Evolutionary conservation across 2,888 invertebrate genomes (phyloP), one percentile per base, ranked within the genome.

Genomic region (Rotaria sp.): DNA sequence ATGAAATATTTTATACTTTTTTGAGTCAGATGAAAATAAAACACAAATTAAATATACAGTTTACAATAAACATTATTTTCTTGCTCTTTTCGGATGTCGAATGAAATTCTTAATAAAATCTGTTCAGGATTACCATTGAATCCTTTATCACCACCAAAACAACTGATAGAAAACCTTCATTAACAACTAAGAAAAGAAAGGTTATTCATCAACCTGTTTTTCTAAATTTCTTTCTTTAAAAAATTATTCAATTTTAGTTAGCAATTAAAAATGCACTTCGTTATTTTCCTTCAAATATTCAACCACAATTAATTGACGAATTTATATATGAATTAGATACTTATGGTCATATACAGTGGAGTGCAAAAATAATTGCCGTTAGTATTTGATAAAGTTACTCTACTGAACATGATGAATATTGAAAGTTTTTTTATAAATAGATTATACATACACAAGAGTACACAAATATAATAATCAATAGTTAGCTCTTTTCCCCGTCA

Each of bases 301-400:
- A 93, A 88, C 88, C 88, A 3, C 87, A 88, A 3, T 89, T 93
- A 87, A 92, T 92, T 0, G 88, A 90, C 10, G 93, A 93, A 88
- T 94, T 93, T 89, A 91, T 91, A 4, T 89, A 90, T 26, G 93
- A 93, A 88, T 90, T 93, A 84, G 88, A 90, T 21, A 88, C 89
- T 2, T 93, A 92, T 89, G 93, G 93, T 1, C 93, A 93, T 88
- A 93, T 94, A 88, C n/a, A n/a, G n/a, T n/a, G n/a, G n/a, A n/a
- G n/a, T n/a, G n/a, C n/a, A n/a, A n/a, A n/a, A n/a, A n/a, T n/a
- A n/a, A n/a, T n/a, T n/a, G n/a, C n/a, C n/a, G n/a, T n/a, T n/a
- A n/a, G n/a, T n/a, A n/a, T n/a, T n/a, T n/a, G n/a, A n/a, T n/a
- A n/a, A n/a, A n/a, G n/a, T n/a, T n/a, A n/a, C n/a, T n/a, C n/a